Percentiles rank a stretch among this genome's conserved stretches.
These are phyloP conservation scores for Myotis daubentonii DNA, from an alignment of 2,797 vertebrate genomes.

Conservation along the genomic window DNA sequence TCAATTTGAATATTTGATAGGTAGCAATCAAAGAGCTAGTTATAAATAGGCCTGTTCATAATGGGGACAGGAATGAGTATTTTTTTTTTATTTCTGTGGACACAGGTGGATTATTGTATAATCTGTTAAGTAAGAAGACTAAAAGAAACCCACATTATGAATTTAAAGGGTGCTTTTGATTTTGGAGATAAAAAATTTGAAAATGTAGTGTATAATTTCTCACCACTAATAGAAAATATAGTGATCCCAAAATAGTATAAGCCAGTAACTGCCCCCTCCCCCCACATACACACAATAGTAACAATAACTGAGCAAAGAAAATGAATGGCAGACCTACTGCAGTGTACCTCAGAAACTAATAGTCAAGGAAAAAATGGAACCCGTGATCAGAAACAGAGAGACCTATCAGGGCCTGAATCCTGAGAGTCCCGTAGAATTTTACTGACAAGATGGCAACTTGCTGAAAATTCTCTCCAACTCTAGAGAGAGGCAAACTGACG, in stretches of 20 bases:
- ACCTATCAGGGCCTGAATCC: background rate
- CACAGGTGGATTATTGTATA: background rate
- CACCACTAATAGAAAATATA: background rate
- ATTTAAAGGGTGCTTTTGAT: background rate
- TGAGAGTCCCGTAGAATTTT: background rate
- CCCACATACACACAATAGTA: background rate
- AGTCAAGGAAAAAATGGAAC: background rate
- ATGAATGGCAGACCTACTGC: background rate
- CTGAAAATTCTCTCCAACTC: background rate
- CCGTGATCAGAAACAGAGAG: background rate
- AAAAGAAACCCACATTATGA: background rate
- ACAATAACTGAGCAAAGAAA: background rate
- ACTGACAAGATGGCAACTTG: background rate
- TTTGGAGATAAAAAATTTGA: background rate
- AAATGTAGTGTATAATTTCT: background rate
- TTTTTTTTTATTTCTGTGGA: background rate
- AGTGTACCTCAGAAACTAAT: background rate
- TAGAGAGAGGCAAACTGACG: background rate
- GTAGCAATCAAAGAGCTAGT: slow-evolving; percentile 82
- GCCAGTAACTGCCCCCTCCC: fast-evolving
- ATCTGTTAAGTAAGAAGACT: background rate
- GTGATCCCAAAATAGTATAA: background rate
- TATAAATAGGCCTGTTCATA: slow-evolving; percentile 79
- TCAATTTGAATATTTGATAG: slow-evolving; percentile 81
- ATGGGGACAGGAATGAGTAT: slow-evolving; percentile 21